Base-by-base conservation (phyloP, 2,888 invertebrate genomes). In the Andrena hattorfiana region DNA sequence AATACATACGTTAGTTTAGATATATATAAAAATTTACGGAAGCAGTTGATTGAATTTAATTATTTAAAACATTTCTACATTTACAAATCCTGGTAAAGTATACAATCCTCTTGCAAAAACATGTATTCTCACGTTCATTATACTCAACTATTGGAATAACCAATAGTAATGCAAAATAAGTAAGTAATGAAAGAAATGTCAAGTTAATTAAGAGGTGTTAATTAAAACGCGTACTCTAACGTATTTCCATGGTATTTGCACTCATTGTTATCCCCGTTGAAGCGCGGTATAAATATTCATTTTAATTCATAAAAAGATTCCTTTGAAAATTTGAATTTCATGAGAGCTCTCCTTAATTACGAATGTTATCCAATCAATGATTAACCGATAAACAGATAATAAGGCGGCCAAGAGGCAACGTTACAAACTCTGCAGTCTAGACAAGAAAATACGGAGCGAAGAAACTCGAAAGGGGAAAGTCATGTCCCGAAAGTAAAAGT, bases 401-500 rank as follows among this genome's bases (percentile, higher is more conserved):
- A 35, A 23, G 35, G 20, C 51, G 30, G 16, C 35, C 16, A 10
- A 16, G 26, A 77, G 60, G 54, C 10, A 68, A 54, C 13, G 2
- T 13, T 0, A 3, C 0, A 30, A 7, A 32, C 54, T 74, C 7
- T 10, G 28, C 10, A 2, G 26, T 10, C 0, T 10, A 49, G 5
- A 49, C n/a, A 5, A 23, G 10, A 54, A 51, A 66, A 78, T 56
- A 56, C 42, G n/a, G 35, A 63, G 35, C 54, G 35, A 42, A n/a
- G 20, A 26, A 51, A 23, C 32, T 62, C 35, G 72, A 68, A 78
- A 68, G 32, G 67, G 48, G 67, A 81, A 81, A 81, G 67, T 26
- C n/a, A 26, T 30, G 16, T 56, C 1, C 56, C 28, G 72, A 67
- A 64, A 81, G 69, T 74, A 69, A 70, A 80, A 80, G 80, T 80